A percentile compares a stretch with the other conserved stretches of the same genome.
Conservation (phyloP, 2,113 vertebrate genomes). For the Catharus minimus region DNA sequence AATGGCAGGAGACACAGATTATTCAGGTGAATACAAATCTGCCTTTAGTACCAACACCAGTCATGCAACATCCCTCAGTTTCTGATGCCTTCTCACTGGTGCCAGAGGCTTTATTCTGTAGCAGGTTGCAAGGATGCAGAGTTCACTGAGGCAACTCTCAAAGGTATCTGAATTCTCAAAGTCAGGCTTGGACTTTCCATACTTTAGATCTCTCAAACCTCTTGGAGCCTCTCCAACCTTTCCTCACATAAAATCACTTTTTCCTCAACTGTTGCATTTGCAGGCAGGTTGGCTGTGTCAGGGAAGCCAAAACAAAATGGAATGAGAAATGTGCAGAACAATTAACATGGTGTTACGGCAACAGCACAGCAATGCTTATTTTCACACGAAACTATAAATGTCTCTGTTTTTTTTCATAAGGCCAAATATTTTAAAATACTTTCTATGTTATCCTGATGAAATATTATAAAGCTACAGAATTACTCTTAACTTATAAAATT, state of each 20-base stretch:
- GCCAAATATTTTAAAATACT: background rate
- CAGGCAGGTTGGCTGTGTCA: background rate
- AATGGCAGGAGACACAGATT: background rate
- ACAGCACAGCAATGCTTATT: background rate
- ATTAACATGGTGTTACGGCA: background rate
- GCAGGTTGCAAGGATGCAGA: background rate
- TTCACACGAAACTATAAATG: background rate
- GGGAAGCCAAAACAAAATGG: too few species aligned
- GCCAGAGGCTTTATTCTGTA: background rate
- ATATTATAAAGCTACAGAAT: background rate
- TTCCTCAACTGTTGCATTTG: background rate
- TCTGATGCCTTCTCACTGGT: background rate
- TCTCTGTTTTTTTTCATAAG: background rate
- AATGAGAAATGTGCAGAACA: background rate
- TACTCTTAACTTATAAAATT: background rate
- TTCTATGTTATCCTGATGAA: background rate
- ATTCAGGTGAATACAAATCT: background rate
- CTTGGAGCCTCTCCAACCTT: background rate
- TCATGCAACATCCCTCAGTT: background rate
- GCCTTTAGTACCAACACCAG: background rate
- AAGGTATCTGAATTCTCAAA: background rate
- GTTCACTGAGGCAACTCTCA: background rate
- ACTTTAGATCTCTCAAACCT: background rate
- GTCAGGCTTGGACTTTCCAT: background rate
- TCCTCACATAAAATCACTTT: background rate